Percentiles rank a stretch among this genome's conserved stretches.
These are phyloP conservation scores for Deilephila porcellus DNA, from an alignment of 2,888 invertebrate species.

Conservation along the genomic window DNA sequence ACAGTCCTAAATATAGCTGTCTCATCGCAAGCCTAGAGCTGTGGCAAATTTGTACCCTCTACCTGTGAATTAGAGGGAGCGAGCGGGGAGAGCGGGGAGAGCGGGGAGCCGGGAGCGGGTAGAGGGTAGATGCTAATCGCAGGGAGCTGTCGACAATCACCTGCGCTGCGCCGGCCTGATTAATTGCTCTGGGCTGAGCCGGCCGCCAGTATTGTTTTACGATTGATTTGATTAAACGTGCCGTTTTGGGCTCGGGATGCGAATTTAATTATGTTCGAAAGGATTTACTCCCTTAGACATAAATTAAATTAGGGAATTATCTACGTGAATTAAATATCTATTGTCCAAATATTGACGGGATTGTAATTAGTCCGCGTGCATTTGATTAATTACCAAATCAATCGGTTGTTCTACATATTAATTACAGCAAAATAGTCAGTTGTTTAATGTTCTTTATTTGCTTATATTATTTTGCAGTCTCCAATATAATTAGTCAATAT, in stretches of 20 bases:
- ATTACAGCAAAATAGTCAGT: background rate
- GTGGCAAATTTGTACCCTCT: slow-evolving; percentile 42
- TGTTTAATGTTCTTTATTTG: background rate
- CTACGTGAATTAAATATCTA: background rate
- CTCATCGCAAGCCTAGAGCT: slow-evolving; percentile 22
- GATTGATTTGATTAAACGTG: slow-evolving; percentile 56
- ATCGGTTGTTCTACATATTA: background rate
- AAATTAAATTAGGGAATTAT: background rate
- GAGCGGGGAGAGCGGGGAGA: background rate
- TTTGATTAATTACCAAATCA: slow-evolving; percentile 12
- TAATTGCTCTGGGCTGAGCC: slow-evolving; percentile 69
- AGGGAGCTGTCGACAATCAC: slow-evolving; percentile 77
- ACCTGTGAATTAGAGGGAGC: slow-evolving; percentile 20
- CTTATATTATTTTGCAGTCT: no score
- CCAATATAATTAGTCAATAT: no score
- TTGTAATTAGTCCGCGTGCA: background rate
- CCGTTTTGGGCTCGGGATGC: slow-evolving; percentile 25
- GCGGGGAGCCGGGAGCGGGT: slow-evolving; percentile 36
- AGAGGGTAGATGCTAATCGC: slow-evolving; percentile 68
- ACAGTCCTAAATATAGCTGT: slow-evolving; percentile 2
- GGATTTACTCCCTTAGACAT: slow-evolving; percentile 13
- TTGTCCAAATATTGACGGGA: background rate
- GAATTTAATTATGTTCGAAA: slow-evolving; percentile 19
- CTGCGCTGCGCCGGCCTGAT: slow-evolving; percentile 75
- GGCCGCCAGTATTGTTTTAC: slow-evolving; percentile 60